Conservation (phyloP, 2,113 vertebrate genomes). For the Bombycilla garrulus region DNA sequence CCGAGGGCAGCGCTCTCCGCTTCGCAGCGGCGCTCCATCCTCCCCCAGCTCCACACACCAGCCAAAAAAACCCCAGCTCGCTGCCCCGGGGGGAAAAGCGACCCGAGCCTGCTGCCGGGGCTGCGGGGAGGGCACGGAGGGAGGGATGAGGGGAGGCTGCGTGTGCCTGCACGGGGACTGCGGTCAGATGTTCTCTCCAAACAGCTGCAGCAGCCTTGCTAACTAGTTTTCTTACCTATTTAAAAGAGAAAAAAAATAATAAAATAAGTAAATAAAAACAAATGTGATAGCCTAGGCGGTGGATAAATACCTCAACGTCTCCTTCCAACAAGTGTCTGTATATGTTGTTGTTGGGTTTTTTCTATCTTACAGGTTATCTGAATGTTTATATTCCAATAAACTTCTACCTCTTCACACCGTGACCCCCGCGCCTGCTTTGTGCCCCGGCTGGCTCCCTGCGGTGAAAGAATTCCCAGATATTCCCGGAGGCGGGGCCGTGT, state of each 20-base stretch:
- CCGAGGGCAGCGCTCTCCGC: neutral
- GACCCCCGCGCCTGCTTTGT: neutral
- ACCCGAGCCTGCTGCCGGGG: neutral
- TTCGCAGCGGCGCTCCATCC: neutral
- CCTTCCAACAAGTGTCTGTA: conserved; percentile 79
- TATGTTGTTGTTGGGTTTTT: conserved; percentile 79
- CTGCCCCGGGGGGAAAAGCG: neutral
- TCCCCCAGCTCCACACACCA: neutral
- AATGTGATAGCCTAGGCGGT: conserved; percentile 77
- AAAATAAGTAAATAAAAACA: conserved; percentile 27
- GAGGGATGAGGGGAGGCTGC: neutral
- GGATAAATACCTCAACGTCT: conserved; percentile 80
- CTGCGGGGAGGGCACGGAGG: neutral
- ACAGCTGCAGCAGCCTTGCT: conserved; percentile 41
- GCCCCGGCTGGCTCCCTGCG: rapidly evolving
- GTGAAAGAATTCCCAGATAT: neutral
- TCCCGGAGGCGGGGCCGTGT: neutral
- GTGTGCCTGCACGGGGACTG: neutral
- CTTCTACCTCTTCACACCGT: conserved; percentile 79
- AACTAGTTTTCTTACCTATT: conserved; percentile 64
- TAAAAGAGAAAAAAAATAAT: conserved; percentile 41
- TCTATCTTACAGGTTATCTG: conserved; percentile 78
- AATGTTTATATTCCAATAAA: conserved; percentile 87
- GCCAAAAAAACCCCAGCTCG: neutral
- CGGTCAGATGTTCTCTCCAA: neutral